These are phyloP conservation scores for Linepithema humile DNA, from an alignment of 1,140 invertebrate species.

Conservation along the genomic window DNA sequence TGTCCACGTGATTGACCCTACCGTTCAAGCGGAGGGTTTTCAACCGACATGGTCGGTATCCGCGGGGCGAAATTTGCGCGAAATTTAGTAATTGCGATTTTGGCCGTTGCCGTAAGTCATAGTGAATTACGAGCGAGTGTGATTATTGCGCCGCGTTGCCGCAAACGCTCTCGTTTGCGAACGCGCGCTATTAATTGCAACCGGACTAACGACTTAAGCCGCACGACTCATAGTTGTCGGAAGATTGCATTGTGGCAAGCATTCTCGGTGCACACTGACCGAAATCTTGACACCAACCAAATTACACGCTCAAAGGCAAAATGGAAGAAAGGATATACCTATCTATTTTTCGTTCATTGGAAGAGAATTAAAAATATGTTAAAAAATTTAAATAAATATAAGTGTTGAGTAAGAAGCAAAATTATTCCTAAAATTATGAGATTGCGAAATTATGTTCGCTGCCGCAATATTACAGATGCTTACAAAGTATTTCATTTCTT, in stretches of 20 bases:
- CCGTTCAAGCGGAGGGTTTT: too few species aligned
- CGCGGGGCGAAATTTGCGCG: slow-evolving; percentile 21
- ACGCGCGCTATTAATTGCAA: slow-evolving; percentile 32
- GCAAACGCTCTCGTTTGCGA: background rate
- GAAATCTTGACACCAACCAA: background rate
- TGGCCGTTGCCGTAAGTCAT: slow-evolving; percentile 18
- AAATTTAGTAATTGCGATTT: slow-evolving; percentile 49
- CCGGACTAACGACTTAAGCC: slow-evolving; percentile 22
- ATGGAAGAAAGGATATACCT: background rate
- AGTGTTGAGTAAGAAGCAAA: background rate
- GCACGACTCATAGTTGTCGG: background rate
- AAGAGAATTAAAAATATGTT: background rate
- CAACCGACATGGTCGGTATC: background rate
- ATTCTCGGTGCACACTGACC: background rate
- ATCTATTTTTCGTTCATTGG: background rate
- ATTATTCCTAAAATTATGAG: background rate
- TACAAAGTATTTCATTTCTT: background rate
- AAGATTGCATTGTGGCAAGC: slow-evolving; percentile 1
- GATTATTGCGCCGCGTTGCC: slow-evolving; percentile 34
- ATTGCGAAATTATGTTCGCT: background rate
- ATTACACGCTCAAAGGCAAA: slow-evolving; percentile 9
- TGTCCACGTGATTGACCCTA: slow-evolving; percentile 40
- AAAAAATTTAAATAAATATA: background rate
- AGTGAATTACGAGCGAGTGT: slow-evolving; percentile 32
- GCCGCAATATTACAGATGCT: background rate